These are phyloP conservation scores for Camelus dromedarius DNA, from an alignment of 2,113 vertebrate species.

Conservation along the genomic window DNA sequence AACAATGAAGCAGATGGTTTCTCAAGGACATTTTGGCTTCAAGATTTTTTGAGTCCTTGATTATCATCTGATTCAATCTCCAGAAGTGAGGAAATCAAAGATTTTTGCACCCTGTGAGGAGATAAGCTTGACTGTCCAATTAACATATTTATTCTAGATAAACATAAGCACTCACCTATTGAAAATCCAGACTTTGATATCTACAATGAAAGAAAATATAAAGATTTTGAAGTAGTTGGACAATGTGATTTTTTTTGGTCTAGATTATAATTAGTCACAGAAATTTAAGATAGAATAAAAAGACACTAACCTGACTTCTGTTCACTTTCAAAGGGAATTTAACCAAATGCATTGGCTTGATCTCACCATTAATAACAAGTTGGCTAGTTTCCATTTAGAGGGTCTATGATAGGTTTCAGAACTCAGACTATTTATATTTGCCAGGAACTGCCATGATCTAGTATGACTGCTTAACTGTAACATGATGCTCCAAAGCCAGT, in stretches of 20 bases:
- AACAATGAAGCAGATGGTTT: conserved; percentile 12
- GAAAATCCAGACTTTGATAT: conserved; percentile 58
- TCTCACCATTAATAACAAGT: background rate
- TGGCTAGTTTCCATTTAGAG: conserved; percentile 7
- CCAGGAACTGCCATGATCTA: background rate
- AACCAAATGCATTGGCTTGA: conserved; percentile 41
- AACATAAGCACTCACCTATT: conserved; percentile 43
- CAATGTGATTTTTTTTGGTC: background rate
- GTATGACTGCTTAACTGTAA: background rate
- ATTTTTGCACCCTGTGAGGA: background rate
- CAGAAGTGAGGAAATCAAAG: background rate
- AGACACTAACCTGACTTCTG: conserved; percentile 62
- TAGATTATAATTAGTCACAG: conserved; percentile 37
- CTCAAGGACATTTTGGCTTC: background rate
- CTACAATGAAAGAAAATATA: conserved; percentile 70
- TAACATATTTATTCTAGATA: conserved; percentile 35
- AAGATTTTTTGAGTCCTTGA: background rate
- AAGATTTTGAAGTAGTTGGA: conserved; percentile 46
- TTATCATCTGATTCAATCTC: background rate
- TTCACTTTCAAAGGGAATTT: conserved; percentile 56
- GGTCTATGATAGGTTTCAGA: background rate
- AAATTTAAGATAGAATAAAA: conserved; percentile 64
- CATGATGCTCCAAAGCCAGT: background rate
- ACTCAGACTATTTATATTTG: background rate
- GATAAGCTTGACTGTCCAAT: background rate